Conservation (phyloP, 2,888 invertebrate genomes). For the Drymonia ruficornis region DNA sequence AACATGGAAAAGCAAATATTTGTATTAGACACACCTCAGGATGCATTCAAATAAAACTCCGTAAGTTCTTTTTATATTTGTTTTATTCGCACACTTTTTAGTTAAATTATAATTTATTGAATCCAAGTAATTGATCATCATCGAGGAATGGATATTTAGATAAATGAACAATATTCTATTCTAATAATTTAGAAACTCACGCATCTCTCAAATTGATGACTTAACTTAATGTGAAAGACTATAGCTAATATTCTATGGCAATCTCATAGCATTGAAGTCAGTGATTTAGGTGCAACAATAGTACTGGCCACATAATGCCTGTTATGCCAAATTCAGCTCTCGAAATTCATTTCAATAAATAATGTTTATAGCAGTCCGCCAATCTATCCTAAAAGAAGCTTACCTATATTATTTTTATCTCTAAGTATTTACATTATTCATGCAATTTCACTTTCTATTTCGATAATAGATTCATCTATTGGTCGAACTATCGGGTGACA, state of each 20-base stretch:
- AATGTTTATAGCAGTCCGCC: neutral
- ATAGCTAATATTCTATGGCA: conserved; percentile 43
- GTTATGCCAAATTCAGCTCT: conserved; percentile 13
- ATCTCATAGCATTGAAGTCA: conserved; percentile 38
- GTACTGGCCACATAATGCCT: conserved; percentile 29
- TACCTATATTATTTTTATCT: neutral
- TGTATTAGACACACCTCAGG: conserved; percentile 41
- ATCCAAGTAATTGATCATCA: conserved; percentile 4
- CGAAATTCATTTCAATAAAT: conserved; percentile 9
- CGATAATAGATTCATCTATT: conserved; percentile 22
- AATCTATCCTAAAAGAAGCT: neutral
- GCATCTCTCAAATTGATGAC: neutral
- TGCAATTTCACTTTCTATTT: conserved; percentile 7
- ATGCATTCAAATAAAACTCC: conserved; percentile 56
- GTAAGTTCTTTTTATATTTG: conserved; percentile 26
- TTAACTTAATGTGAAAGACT: neutral
- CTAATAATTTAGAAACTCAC: neutral
- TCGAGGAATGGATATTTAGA: neutral
- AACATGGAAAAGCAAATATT: conserved; percentile 86
- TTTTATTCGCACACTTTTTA: conserved; percentile 44
- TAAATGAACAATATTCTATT: too few relatives aligned
- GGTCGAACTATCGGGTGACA: conserved; percentile 21
- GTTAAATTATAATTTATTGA: conserved; percentile 13
- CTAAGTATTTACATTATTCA: conserved; percentile 25
- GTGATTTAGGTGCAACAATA: conserved; percentile 34